Conservation (phyloP, 1,140 invertebrate species). For the Leucophenga varia region DNA sequence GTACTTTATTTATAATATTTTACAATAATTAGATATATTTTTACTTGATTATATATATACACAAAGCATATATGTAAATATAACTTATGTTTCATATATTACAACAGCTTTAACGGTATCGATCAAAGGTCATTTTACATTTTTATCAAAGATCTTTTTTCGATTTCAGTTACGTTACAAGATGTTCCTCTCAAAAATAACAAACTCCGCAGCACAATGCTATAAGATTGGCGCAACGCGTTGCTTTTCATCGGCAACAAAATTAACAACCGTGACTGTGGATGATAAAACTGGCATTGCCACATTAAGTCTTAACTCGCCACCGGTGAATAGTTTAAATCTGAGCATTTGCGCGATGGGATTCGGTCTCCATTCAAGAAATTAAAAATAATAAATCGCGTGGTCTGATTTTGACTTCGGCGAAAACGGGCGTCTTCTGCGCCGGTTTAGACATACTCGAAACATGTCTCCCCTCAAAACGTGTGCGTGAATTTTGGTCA, state of each 20-base stretch:
- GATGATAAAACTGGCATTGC: conserved; percentile 69
- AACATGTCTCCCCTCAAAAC: conserved; percentile 77
- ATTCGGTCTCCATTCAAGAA: conserved; percentile 65
- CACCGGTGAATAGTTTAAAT: conserved; percentile 83
- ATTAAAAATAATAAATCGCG: conserved; percentile 68
- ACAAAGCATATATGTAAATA: too few species aligned
- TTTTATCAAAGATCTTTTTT: too few species aligned
- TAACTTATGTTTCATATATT: too few species aligned
- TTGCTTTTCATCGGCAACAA: conserved; percentile 29
- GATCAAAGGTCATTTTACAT: too few species aligned
- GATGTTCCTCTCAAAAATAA: too few species aligned
- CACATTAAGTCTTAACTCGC: conserved; percentile 69
- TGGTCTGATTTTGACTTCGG: conserved; percentile 81
- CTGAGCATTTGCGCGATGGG: conserved; percentile 71
- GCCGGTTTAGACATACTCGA: conserved; percentile 85
- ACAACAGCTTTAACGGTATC: too few species aligned
- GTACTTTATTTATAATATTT: too few species aligned
- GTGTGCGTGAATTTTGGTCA: conserved; percentile 73
- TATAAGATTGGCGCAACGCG: too few species aligned
- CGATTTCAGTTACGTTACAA: too few species aligned
- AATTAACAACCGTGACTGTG: conserved; percentile 56
- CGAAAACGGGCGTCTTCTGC: conserved; percentile 73
- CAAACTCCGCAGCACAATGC: too few species aligned
- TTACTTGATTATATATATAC: too few species aligned
- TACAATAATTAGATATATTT: too few species aligned